Percentiles rank a stretch among this genome's conserved stretches.
Evolutionary conservation across 2,888 invertebrate species (phyloP).

Genomic region (Trimorus sp.): DNA sequence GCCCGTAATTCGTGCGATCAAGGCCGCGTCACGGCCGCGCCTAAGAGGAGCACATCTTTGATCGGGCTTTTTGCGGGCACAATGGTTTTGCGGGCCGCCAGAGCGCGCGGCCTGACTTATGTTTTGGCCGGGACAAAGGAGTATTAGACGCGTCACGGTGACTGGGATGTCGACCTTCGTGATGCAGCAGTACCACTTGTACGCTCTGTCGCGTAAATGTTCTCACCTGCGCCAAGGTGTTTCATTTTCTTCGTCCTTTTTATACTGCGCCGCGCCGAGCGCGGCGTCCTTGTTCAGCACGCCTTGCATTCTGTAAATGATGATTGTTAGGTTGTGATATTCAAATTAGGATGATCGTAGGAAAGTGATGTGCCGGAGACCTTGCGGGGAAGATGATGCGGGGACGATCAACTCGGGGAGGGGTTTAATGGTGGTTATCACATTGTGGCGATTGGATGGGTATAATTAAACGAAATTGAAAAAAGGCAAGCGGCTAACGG

Average conservation of each 20-base stretch:
- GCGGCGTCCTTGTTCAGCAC: neutral
- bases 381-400: conserved; percentile 5
- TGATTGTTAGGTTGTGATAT: conserved; percentile 25
- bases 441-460: neutral
- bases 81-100: conserved; percentile 23
- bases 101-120: conserved; percentile 31
- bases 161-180: conserved; percentile 61
- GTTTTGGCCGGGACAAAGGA: conserved; percentile 47
- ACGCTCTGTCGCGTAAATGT: conserved; percentile 27
- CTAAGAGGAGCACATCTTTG: conserved; percentile 38
- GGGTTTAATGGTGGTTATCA: conserved; percentile 6
- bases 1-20: conserved; percentile 43
- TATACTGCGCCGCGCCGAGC: conserved; percentile 8
- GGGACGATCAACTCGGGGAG: neutral
- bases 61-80: conserved; percentile 30
- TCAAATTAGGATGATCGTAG: conserved; percentile 21
- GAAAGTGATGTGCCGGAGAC: neutral
- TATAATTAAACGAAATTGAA: neutral
- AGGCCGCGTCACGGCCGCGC: conserved; percentile 29
- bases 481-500: no score
- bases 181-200: conserved; percentile 62
- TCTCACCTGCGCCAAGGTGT: conserved; percentile 32
- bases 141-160: conserved; percentile 58
- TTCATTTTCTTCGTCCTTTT: conserved; percentile 35
- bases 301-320: conserved; percentile 9